phyloP scores from a whole-genome alignment of 2,888 invertebrate genomes.

The Sacculina carcini region DNA sequence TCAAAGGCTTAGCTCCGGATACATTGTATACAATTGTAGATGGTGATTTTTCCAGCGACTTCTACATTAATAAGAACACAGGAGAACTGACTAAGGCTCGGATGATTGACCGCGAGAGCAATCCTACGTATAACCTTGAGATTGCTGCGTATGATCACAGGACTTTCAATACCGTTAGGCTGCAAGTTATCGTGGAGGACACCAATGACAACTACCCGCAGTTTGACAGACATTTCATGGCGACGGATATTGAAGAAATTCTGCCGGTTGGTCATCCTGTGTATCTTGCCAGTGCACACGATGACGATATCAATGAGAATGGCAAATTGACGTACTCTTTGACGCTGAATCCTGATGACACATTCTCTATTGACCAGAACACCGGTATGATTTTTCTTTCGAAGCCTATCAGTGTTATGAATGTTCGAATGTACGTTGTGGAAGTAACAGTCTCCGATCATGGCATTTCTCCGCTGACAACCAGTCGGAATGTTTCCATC shows the following conservation, averaged over 20 bases:
- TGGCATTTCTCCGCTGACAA: slow-evolving; percentile 38
- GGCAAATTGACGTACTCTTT: slow-evolving; percentile 56
- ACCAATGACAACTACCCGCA: slow-evolving; percentile 73
- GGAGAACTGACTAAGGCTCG: slow-evolving; percentile 51
- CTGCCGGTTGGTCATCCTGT: slow-evolving; percentile 82
- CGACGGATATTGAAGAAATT: slow-evolving; percentile 54
- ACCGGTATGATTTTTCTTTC: slow-evolving; percentile 71
- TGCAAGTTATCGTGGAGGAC: slow-evolving; percentile 55
- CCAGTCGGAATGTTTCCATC: slow-evolving; percentile 42
- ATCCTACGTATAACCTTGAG: slow-evolving; percentile 43
- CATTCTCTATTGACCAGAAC: slow-evolving; percentile 55
- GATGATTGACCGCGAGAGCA: slow-evolving; percentile 57
- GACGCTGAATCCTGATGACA: slow-evolving; percentile 46
- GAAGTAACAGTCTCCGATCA: slow-evolving; percentile 67
- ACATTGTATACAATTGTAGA: no score
- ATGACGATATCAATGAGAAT: slow-evolving; percentile 69
- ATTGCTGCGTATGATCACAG: slow-evolving; percentile 51
- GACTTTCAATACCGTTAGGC: slow-evolving; percentile 46
- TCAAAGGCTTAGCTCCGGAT: no score
- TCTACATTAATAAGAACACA: slow-evolving; percentile 47
- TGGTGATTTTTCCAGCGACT: no score
- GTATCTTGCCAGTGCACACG: slow-evolving; percentile 57
- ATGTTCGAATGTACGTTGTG: slow-evolving; percentile 22
- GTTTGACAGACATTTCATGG: slow-evolving; percentile 50
- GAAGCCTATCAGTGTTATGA: slow-evolving; percentile 40